Evolutionary conservation across 2,113 vertebrate species (phyloP).

Genomic region (Macrotus californicus): DNA sequence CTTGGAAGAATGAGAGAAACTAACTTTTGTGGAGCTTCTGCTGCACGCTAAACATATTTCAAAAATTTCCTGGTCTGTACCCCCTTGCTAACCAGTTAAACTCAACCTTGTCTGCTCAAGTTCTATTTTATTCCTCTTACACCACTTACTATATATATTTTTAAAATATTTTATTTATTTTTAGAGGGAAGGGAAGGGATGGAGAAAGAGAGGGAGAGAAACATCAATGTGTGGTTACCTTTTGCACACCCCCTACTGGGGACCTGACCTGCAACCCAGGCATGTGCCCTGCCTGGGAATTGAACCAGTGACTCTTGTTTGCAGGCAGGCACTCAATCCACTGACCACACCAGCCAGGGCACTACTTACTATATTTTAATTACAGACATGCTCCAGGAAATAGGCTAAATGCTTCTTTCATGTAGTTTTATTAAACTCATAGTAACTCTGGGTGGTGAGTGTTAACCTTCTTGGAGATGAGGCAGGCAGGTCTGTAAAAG

Average conservation of each 20-base stretch:
- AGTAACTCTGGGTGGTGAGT: background rate
- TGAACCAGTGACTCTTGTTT: too few species aligned
- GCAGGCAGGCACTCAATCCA: too few species aligned
- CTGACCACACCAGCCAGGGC: too few species aligned
- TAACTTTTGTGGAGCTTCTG: background rate
- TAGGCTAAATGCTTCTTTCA: background rate
- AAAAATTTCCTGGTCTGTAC: background rate
- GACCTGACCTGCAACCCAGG: too few species aligned
- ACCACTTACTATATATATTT: background rate
- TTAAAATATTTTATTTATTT: too few species aligned
- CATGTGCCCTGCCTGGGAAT: too few species aligned
- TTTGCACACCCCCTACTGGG: too few species aligned
- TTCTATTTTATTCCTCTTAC: background rate
- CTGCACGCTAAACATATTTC: background rate
- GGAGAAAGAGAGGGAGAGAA: too few species aligned
- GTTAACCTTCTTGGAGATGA: background rate
- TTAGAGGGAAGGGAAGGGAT: too few species aligned
- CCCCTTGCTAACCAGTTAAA: fast-evolving
- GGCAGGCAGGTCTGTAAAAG: background rate
- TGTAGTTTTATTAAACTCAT: background rate
- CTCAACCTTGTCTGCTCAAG: background rate
- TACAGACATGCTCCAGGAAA: background rate
- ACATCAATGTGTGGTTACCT: too few species aligned
- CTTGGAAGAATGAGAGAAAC: background rate
- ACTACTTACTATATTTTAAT: background rate